Conservation (phyloP, 2,113 vertebrate species). For the Fulmarus glacialis region DNA sequence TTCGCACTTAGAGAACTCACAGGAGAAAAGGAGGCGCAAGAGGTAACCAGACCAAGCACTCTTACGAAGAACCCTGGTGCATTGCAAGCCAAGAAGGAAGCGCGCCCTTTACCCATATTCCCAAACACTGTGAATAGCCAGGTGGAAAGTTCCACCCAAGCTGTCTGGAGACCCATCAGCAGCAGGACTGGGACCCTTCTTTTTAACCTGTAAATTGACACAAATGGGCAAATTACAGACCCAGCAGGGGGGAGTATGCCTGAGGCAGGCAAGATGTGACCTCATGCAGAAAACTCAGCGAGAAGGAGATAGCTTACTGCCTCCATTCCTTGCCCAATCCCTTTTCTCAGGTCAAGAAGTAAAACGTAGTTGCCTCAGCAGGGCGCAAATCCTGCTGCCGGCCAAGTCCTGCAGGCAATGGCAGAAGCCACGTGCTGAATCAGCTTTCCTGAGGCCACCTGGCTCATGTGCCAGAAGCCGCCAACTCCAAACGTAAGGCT, state of each 20-base stretch:
- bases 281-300: background rate
- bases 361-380: background rate
- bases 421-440: slow-evolving; percentile 38
- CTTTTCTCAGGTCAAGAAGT: slow-evolving; percentile 30
- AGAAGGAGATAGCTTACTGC: background rate
- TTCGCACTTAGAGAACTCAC: slow-evolving; percentile 22
- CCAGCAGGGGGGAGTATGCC: slow-evolving; percentile 18
- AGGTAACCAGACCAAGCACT: slow-evolving; percentile 21
- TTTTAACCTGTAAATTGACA: slow-evolving; percentile 61
- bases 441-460: slow-evolving; percentile 41
- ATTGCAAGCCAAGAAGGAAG: background rate
- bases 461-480: background rate
- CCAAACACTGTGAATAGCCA: background rate
- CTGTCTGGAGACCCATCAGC: background rate
- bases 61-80: background rate
- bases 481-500: slow-evolving; percentile 33
- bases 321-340: background rate
- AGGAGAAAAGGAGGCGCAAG: slow-evolving; percentile 28
- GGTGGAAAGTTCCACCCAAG: slow-evolving; percentile 5
- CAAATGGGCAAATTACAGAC: slow-evolving; percentile 45
- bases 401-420: background rate
- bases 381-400: background rate
- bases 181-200: slow-evolving; percentile 13
- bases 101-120: background rate
- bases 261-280: background rate